Evolutionary conservation across 1,140 invertebrate genomes (phyloP).

Genomic region (Magallana ariakensis): DNA sequence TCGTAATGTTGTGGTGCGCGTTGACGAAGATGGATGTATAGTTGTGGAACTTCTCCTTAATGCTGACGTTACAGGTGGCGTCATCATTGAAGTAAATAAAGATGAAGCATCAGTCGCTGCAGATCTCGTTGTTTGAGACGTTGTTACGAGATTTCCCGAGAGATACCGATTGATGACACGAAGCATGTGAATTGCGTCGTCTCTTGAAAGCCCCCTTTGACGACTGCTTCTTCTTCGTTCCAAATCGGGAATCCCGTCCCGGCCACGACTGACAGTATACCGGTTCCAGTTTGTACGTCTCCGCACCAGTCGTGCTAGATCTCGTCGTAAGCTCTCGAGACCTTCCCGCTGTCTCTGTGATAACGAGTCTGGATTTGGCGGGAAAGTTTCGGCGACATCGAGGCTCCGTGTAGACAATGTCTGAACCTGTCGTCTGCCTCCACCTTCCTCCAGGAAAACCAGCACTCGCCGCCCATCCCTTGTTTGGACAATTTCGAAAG

Average conservation of each 20-base stretch:
- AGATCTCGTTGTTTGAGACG: neutral
- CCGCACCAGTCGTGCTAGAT: neutral
- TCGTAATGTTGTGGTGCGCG: neutral
- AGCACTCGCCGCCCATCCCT: neutral
- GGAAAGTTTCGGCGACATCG: neutral
- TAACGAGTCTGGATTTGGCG: neutral
- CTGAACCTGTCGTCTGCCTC: slow-evolving; percentile 2
- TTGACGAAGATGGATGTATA: neutral
- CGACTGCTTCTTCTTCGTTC: slow-evolving; percentile 3
- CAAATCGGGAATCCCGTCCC: neutral
- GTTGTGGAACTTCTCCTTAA: neutral
- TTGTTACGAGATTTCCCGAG: neutral
- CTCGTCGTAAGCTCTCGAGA: slow-evolving; percentile 14
- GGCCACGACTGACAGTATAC: neutral
- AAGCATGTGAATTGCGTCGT: slow-evolving; percentile 6
- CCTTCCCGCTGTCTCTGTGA: neutral
- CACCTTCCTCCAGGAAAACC: neutral
- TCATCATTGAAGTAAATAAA: neutral
- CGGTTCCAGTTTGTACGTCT: neutral
- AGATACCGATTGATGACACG: neutral
- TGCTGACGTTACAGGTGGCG: neutral
- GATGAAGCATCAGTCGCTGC: neutral
- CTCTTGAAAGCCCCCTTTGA: slow-evolving; percentile 9
- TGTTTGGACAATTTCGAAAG: neutral
- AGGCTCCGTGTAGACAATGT: neutral